Conservation (phyloP, 23 tunicate species). For the Styela plicata region DNA sequence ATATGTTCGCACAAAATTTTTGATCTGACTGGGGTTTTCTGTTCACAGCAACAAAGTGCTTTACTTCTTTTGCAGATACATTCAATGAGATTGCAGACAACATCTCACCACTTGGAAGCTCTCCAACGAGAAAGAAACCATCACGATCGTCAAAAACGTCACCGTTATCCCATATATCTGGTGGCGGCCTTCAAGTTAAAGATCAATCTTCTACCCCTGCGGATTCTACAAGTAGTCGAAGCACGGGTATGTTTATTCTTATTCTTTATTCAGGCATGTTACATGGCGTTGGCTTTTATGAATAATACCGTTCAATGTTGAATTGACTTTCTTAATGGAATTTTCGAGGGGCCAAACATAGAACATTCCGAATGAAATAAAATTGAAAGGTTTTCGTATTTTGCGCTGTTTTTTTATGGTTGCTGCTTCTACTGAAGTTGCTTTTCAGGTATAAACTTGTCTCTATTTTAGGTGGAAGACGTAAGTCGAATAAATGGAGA, state of each 20-base stretch:
- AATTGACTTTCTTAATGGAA: too few relatives aligned
- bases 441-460: slow-evolving; percentile 22
- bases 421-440: slow-evolving; percentile 31
- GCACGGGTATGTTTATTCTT: slow-evolving; percentile 7
- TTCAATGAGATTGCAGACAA: background rate
- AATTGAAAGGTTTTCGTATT: too few relatives aligned
- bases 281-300: too few relatives aligned
- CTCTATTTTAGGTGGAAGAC: slow-evolving; percentile 43
- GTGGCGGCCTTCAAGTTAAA: background rate
- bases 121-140: slow-evolving; percentile 12
- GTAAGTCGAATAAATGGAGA: slow-evolving; percentile 37
- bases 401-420: too few relatives aligned
- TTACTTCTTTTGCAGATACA: too few relatives aligned
- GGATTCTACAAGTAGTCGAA: slow-evolving; percentile 7
- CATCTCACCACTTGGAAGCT: background rate
- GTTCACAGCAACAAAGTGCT: too few relatives aligned
- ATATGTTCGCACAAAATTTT: too few relatives aligned
- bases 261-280: too few relatives aligned
- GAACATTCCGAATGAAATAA: too few relatives aligned
- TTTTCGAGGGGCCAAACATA: too few relatives aligned
- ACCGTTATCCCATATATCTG: slow-evolving; percentile 5
- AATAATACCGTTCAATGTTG: too few relatives aligned
- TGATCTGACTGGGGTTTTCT: too few relatives aligned
- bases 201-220: slow-evolving; percentile 20
- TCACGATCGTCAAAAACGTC: slow-evolving; percentile 21